Evolutionary conservation across 1,140 invertebrate species (phyloP), one percentile per base, ranked within the genome.

Genomic region (Linepithema humile): DNA sequence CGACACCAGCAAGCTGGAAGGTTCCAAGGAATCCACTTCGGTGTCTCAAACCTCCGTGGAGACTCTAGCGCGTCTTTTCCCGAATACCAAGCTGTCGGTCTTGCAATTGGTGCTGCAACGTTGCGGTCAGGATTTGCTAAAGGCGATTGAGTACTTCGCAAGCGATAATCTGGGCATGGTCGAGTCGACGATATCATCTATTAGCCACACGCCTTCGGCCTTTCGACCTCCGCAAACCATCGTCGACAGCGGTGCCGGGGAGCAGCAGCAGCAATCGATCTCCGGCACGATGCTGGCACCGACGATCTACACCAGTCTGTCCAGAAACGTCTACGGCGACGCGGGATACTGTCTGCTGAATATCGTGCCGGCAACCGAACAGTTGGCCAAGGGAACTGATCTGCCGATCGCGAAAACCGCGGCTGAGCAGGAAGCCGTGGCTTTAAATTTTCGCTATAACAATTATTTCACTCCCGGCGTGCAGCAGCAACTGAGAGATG

Each of bases 11-110:
- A 77, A 45, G 23, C 12, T 32, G 23, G 91, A 94, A 10, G 83
- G 48, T 10, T 26, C 67, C 15, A 89, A 80, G 2, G 86, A 88
- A n/a, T 7, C n/a, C 48, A 57, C 90, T 0, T 64, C 86, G 2
- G 94, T 96, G 6, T 95, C 95, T 26, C 95, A 97, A 48, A 95
- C 95, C 4, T 97, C 97, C 0, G 94, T 99, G 43, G 98, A 99
- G 85, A 98, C 98, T 94, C 93, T 99, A 45, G 95, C 96, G 5
- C 96, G 97, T 60, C 94, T 99, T 5, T 99, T 99, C 93, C 98
- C 98, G 0, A 96, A 97, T 60, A 96, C 97, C 62, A 98, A 99
- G 92, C 95, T 97, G 15, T 96, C 97, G 0, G 98, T 99, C 0
- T 92, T 99, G 50, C 98, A 99, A 90, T 92, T 99, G 70, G 97